Evolutionary conservation across 2,888 invertebrate species (phyloP).

Genomic region (Xylocampa areola): DNA sequence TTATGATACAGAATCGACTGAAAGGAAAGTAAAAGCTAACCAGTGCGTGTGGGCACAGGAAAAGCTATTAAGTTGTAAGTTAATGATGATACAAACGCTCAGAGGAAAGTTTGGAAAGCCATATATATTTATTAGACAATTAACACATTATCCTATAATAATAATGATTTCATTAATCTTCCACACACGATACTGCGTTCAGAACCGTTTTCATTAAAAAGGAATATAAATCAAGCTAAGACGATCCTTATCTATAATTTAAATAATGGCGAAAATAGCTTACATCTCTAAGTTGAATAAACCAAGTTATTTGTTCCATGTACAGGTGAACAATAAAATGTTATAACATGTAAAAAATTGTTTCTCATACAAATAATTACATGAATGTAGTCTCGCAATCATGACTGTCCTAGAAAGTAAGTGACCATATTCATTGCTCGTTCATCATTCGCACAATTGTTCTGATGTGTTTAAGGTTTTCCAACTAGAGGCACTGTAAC

Average conservation of each 20-base stretch:
- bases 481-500: slow-evolving; percentile 31
- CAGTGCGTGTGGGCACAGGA: slow-evolving; percentile 17
- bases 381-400: slow-evolving; percentile 62
- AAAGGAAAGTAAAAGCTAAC: slow-evolving; percentile 31
- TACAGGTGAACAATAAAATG: slow-evolving; percentile 49
- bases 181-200: slow-evolving; percentile 23
- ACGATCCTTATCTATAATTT: slow-evolving; percentile 43
- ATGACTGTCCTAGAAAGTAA: slow-evolving; percentile 74
- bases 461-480: slow-evolving; percentile 44
- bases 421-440: slow-evolving; percentile 67
- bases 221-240: slow-evolving; percentile 42
- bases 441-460: slow-evolving; percentile 66
- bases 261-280: slow-evolving; percentile 40
- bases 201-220: slow-evolving; percentile 49
- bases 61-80: slow-evolving; percentile 22
- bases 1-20: not conserved
- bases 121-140: slow-evolving; percentile 46
- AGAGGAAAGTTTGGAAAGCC: slow-evolving; percentile 49
- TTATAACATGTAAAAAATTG: slow-evolving; percentile 54
- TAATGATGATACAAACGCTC: slow-evolving; percentile 26
- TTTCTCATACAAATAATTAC: slow-evolving; percentile 71
- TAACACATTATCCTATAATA: slow-evolving; percentile 37
- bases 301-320: slow-evolving; percentile 26
- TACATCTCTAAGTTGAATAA: slow-evolving; percentile 24
- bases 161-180: slow-evolving; percentile 48